These are phyloP conservation scores for Thysanoteuthis rhombus DNA, from an alignment of 2,888 invertebrate genomes.

Conservation along the genomic window DNA sequence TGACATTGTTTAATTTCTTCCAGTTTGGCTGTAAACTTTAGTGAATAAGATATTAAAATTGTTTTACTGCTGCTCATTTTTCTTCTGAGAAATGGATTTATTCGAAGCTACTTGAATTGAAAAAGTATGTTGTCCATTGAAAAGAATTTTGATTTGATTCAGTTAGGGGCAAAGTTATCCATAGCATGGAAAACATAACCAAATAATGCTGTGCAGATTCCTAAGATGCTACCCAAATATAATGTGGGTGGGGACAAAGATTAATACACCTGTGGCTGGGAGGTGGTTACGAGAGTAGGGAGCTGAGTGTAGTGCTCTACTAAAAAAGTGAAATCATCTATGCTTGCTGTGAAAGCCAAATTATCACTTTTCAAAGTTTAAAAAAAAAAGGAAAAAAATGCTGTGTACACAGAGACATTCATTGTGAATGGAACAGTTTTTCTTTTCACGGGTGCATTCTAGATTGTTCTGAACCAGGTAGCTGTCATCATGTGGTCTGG, in stretches of 20 bases:
- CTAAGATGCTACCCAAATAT: background rate
- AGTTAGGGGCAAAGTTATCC: background rate
- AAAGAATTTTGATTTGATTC: background rate
- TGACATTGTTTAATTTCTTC: too few relatives aligned
- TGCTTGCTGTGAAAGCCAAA: background rate
- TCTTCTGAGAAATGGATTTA: background rate
- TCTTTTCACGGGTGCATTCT: background rate
- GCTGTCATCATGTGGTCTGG: background rate
- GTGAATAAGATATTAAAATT: background rate
- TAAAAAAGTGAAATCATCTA: background rate
- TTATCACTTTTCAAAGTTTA: background rate
- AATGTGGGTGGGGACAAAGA: background rate
- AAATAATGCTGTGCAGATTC: background rate
- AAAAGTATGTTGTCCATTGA: background rate
- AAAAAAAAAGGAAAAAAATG: background rate
- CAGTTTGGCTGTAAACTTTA: background rate
- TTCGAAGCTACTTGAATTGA: background rate
- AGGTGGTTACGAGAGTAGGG: background rate
- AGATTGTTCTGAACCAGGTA: slow-evolving; percentile 14
- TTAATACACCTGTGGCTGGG: background rate
- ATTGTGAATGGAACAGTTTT: slow-evolving; percentile 30
- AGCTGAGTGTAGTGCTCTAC: background rate
- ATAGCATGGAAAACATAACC: background rate
- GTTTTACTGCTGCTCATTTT: background rate
- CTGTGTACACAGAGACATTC: background rate